Evolutionary conservation across 2,797 vertebrate species (phyloP).

Genomic region (Microchirus variegatus): DNA sequence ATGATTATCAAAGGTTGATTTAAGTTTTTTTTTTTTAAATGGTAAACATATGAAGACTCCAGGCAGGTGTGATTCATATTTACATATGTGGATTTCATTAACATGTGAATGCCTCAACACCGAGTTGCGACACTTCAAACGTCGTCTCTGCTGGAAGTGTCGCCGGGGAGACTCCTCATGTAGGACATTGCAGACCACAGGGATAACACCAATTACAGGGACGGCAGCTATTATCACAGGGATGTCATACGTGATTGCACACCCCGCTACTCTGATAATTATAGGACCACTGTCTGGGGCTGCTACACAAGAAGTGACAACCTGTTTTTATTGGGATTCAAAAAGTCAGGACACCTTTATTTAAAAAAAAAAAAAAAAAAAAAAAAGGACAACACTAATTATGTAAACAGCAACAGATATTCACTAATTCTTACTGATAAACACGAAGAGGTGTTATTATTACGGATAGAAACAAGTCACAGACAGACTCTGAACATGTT

Average conservation of each 20-base stretch:
- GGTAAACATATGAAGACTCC: conserved; percentile 30
- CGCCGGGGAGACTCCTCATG: conserved; percentile 26
- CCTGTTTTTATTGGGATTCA: conserved; percentile 51
- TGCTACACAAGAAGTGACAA: conserved; percentile 19
- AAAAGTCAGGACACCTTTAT: conserved; percentile 42
- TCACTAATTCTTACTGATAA: conserved; percentile 20
- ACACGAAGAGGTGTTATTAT: conserved; percentile 24
- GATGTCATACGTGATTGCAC: conserved; percentile 50
- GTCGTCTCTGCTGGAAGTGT: conserved; percentile 44
- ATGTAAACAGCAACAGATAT: conserved; percentile 29
- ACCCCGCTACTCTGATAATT: conserved; percentile 43
- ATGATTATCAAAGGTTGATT: conserved; percentile 50
- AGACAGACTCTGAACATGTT: background rate
- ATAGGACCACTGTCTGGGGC: conserved; percentile 46
- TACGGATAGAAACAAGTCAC: conserved; percentile 4
- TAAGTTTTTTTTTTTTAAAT: conserved; percentile 42
- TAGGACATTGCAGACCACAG: conserved; percentile 52
- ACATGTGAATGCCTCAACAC: conserved; percentile 41
- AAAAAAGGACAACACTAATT: conserved; percentile 41
- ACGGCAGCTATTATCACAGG: conserved; percentile 52
- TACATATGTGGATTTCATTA: conserved; percentile 34
- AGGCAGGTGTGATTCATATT: conserved; percentile 52
- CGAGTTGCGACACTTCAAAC: conserved; percentile 46
- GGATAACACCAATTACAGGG: conserved; percentile 63
- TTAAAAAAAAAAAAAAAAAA: conserved; percentile 47